Evolutionary conservation across 2,888 invertebrate genomes (phyloP), one percentile per base, ranked within the genome.

Genomic region (Pristionchus japonicus): DNA sequence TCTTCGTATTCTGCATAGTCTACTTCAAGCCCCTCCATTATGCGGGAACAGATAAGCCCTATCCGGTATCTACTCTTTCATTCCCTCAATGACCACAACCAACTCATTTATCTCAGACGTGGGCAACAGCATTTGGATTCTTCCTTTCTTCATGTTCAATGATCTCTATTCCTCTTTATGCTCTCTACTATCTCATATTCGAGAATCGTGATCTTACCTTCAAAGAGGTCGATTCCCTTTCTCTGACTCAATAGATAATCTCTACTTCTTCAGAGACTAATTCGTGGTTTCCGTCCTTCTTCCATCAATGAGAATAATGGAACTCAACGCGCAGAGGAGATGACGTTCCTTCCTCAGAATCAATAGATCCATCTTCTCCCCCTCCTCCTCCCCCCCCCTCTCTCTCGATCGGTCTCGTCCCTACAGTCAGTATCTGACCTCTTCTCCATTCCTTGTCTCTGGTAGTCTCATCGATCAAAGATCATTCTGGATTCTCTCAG

Each of bases 61-160:
- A 97, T 95, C 97, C 97, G 0, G 87, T 15, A 83, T 34, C 27
- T 43, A 9, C 27, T 9, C n/a, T 57, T n/a, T 57, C 57, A 57
- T n/a, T 57, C n/a, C n/a, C n/a, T n/a, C n/a, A n/a, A n/a, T n/a
- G n/a, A n/a, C n/a, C n/a, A n/a, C 37, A 70, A 70, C 17, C 3
- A 57, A 1, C 31, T 27, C 3, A 77, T 43, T 40, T 20, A 40
- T 43, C 37, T 85, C 20, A 82, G 70, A 95, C 96, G 86, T 97
- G 97, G 97, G 97, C 97, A 92, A 96, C 97, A 94, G 95, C 96
- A 86, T 96, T 97, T 88, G 97, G 97, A 37, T 97, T 97, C 96
- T 95, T 96, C 40, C 96, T 98, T 93, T 97, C 97, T 0, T 96
- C 96, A 85, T 97, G 97, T 80, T 97, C 97, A 40, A 96, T 97